phyloP scores from a whole-genome alignment of 1,140 invertebrate genomes.

The Bactericera cockerelli region DNA sequence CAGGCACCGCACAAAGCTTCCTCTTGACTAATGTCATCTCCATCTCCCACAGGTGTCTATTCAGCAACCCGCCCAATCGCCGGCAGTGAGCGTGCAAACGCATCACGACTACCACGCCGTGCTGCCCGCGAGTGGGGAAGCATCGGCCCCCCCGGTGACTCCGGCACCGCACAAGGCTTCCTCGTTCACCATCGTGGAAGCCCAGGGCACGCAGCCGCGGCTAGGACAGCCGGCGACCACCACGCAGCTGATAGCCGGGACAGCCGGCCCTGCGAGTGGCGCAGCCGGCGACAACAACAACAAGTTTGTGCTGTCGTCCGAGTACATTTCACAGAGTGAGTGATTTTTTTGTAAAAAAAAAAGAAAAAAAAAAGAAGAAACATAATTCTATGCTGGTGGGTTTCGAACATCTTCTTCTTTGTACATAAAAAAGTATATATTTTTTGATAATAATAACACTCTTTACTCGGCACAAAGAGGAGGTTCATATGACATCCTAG shows the following conservation, averaged over 20 bases:
- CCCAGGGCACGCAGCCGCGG: background rate
- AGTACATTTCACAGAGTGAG: slow-evolving; percentile 79
- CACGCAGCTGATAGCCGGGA: background rate
- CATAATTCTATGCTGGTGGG: slow-evolving; percentile 11
- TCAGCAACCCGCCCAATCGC: slow-evolving; percentile 17
- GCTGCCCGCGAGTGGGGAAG: background rate
- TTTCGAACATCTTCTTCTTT: too few relatives aligned
- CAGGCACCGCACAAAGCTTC: background rate
- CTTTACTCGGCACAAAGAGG: too few relatives aligned
- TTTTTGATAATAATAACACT: too few relatives aligned
- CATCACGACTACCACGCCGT: slow-evolving; percentile 21
- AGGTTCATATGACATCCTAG: too few relatives aligned
- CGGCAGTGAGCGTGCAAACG: slow-evolving; percentile 31
- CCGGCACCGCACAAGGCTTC: background rate
- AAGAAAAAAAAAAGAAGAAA: slow-evolving; percentile 7
- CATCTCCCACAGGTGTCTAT: background rate
- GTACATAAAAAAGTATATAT: too few relatives aligned
- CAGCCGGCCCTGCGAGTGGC: background rate
- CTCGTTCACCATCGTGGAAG: background rate
- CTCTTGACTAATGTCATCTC: background rate
- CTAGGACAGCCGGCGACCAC: background rate
- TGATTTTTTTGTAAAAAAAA: too few relatives aligned
- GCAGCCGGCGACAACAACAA: slow-evolving; percentile 39
- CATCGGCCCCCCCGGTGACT: background rate
- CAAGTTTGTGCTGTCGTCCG: slow-evolving; percentile 69